Base-by-base conservation (phyloP, 2,888 invertebrate genomes). In the Cetonia aurata region DNA sequence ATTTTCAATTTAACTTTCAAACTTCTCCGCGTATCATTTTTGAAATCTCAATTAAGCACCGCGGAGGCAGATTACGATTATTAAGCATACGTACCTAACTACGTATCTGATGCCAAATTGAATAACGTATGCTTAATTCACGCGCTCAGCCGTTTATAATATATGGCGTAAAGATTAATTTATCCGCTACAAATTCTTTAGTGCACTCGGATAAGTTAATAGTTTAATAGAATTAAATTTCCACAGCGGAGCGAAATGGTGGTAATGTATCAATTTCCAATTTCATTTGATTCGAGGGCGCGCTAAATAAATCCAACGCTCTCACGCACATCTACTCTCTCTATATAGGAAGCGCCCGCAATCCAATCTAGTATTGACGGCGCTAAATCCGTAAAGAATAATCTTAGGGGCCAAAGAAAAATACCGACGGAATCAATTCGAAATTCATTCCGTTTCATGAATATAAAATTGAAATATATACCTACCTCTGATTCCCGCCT, bases 381-480 rank as follows among this genome's bases (percentile, higher is more conserved):
- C 48, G 62, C 33, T 62, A 62, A 62, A 62, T 62, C 62, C 62
- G 62, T 50, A 50, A 62, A 62, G 62, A 62, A 62, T 62, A 62
- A 62, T 62, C 62, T 62, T 48, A 37, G 48, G 37, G 37, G 37
- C 33, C 48, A 50, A 50, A 33, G 62, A 62, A 62, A 62, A 62
- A 62, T 62, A 62, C 48, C 62, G 66, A 37, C 25, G 53, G 33
- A 67, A 55, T 53, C 66, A 67, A 41, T 44, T 55, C 42, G 42
- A 67, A 53, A 67, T 67, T 42, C 66, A 53, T 67, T 53, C 66
- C 66, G 12, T 67, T 67, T 53, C 66, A 67, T 53, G 53, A 67
- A 56, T 67, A 67, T 62, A 62, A 62, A 62, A 62, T 62, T 62
- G 33, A 62, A 62, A 50, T 62, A 50, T 62, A 37, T 62, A 50